Evolutionary conservation across 1,140 invertebrate genomes (phyloP), one percentile per base, ranked within the genome.

Genomic region (Drosophila miranda): DNA sequence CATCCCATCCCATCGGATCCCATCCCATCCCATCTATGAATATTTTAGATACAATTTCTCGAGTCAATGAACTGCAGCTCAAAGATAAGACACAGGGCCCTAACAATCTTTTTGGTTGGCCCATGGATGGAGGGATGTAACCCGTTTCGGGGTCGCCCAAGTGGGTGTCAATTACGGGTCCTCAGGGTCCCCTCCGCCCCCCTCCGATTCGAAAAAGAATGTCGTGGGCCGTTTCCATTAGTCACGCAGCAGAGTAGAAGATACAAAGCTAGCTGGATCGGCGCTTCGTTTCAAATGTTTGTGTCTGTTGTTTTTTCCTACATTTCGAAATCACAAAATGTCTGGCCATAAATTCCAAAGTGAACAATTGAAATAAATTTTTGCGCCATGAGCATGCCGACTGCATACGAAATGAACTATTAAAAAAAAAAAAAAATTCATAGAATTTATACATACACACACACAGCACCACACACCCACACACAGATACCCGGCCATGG

Each of bases 291-390:
- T 49, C 50, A 48, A 53, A 34, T 23, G 38, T 46, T 54, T 34
- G 21, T 73, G 50, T 30, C 52, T 42, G 38, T 57, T 61, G 51
- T 38, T 46, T 57, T 38, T 13, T 38, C 78, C 44, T 61, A 67
- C 74, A 86, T 86, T 86, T 87, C 70, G 83, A 86, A 87, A 86
- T 81, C 82, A 86, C 81, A 86, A 81, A 86, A 86, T 87, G 82
- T 86, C 82, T 86, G 79, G 34, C 82, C 69, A 86, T 86, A 87
- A 86, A 86, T 87, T 88, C 82, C 82, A 88, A 87, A 88, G 82
- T 82, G 75, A 88, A 87, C 83, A 87, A 87, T 87, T 87, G 83
- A 87, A 87, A 87, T 87, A 87, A 87, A 87, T 87, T 88, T 87
- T 87, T 88, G 82, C 82, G 82, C 82, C 83, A 88, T 87, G 82